Evolutionary conservation across 2,113 vertebrate genomes (phyloP), one percentile per base, ranked within the genome.

Genomic region (Tor tambroides): DNA sequence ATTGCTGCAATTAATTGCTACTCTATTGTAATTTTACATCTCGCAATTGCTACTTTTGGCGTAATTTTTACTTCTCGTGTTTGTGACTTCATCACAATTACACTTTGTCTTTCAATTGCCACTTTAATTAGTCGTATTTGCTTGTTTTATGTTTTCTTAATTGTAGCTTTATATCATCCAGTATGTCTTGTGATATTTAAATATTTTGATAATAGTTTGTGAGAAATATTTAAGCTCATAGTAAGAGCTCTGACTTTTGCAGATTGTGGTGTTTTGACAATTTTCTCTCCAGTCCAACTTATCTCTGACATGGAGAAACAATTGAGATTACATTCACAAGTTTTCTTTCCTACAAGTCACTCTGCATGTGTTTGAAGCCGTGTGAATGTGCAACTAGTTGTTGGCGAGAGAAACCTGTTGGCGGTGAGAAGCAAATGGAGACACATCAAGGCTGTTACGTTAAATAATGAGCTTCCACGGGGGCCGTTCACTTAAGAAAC

Each of bases 401-500:
- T 74, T 2, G 0, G 21, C 11, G 19, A n/a, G 35, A 38, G 21
- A 75, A n/a, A 43, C 21, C 72, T 26, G 23, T 43, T n/a, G 71
- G 23, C 21, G 43, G 38, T 6, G 38, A 43, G 35, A 78, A 28
- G 88, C 88, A 91, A 93, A 92, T 92, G 88, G 90, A 94, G 93
- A 93, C 69, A 63, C 91, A 93, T 91, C 32, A 87, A 84, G 79
- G 88, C 89, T 90, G 90, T 89, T 87, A 81, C 85, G 80, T 88
- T 87, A 35, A 89, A 85, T 59, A 89, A 88, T 88, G 83, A n/a
- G 74, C 87, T 80, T 90, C 86, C 77, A 89, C 85, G 56, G 92
- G 93, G 92, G 83, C 54, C 83, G 87, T 92, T 92, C 87, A 91
- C 86, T 92, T 91, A 91, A 93, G 82, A 93, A 90, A 93, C 87